phyloP scores from a whole-genome alignment of 1,140 invertebrate species.

The Heliconius melpomene region DNA sequence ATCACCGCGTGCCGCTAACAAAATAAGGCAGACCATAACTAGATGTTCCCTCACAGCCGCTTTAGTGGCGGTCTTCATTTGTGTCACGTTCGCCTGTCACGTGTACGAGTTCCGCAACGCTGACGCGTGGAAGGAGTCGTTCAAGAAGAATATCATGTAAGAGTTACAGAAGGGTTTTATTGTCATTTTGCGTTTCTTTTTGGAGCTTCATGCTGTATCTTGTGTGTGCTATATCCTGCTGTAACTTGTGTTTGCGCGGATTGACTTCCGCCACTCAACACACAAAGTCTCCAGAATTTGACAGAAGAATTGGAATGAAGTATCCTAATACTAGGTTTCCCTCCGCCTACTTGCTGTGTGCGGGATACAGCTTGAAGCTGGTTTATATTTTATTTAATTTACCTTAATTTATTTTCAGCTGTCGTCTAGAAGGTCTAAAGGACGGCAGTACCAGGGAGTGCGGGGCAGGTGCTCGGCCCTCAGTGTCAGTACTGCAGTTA shows the following conservation, averaged over 20 bases:
- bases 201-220: too few relatives aligned
- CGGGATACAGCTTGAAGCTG: too few relatives aligned
- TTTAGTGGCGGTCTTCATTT: slow-evolving; percentile 87
- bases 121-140: slow-evolving; percentile 87
- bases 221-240: too few relatives aligned
- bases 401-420: slow-evolving; percentile 41
- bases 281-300: too few relatives aligned
- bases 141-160: slow-evolving; percentile 91
- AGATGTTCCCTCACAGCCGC: slow-evolving; percentile 89
- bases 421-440: slow-evolving; percentile 62
- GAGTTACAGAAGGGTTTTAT: slow-evolving; percentile 51
- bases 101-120: slow-evolving; percentile 89
- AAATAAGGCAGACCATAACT: slow-evolving; percentile 91
- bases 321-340: too few relatives aligned
- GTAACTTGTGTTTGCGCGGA: too few relatives aligned
- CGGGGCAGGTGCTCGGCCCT: slow-evolving; percentile 86
- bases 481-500: slow-evolving; percentile 89
- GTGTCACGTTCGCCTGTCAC: slow-evolving; percentile 91
- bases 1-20: slow-evolving; percentile 88
- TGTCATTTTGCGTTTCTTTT: too few relatives aligned
- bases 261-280: too few relatives aligned
- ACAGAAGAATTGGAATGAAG: too few relatives aligned
- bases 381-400: too few relatives aligned
- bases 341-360: too few relatives aligned
- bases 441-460: slow-evolving; percentile 79